Evolutionary conservation across 2,888 invertebrate genomes (phyloP), one percentile per base, ranked within the genome.

Genomic region (Dione juno): DNA sequence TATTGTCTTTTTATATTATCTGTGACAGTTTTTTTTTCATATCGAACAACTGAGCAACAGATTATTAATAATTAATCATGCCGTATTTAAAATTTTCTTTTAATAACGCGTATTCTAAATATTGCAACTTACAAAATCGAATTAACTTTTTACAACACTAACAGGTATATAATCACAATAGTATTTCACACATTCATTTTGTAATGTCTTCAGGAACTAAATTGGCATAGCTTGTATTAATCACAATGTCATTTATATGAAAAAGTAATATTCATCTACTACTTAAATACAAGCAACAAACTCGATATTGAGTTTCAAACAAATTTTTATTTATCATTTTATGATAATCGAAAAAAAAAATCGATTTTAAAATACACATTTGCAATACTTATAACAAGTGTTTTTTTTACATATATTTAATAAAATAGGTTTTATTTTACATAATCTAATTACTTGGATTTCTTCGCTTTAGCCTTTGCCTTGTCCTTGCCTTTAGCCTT

Each of bases 401-500:
- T 11, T 45, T 45, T 54, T 13, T 28, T n/a, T 45, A 9, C 43
- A 28, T 43, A 28, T 54, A 35, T 45, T 11, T 16, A 28, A 43
- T 61, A 43, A 61, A 43, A 61, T 5, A 14, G 5, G 21, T 43
- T n/a, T 28, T 45, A 45, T 45, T 45, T 14, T 5, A 7, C 19
- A 43, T 53, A 45, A 16, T 45, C n/a, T 40, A 57, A 71, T 79
- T 89, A 90, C 54, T 92, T 84, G 16, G 83, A 78, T 79, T 92
- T 91, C 82, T 92, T 90, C 16, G 88, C 83, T 72, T 90, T 91
- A 10, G 78, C 75, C 76, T 93, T 93, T 6, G 74, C 74, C 78
- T 87, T 89, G n/a, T 84, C 85, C 65, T 86, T 85, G 41, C 78
- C 77, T 53, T 87, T 85, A 0, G 94, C 86, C 72, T 89, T 94